Base-by-base conservation (phyloP, 2,888 invertebrate genomes). In the Exephanes ischioxanthus region DNA sequence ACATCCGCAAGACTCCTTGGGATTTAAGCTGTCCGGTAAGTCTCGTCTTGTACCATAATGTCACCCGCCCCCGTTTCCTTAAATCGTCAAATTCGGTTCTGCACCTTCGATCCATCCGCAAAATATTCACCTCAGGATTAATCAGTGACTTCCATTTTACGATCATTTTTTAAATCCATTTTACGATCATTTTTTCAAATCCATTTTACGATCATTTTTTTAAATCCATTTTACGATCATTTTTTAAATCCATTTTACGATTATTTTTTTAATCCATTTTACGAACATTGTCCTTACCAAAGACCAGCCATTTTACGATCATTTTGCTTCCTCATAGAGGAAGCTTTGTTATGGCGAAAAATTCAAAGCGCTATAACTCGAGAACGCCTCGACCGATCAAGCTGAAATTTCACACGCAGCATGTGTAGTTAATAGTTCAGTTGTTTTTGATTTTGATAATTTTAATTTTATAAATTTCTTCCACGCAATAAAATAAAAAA, bases 1-100 rank as follows among this genome's bases (percentile, higher is more conserved):
- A 82, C 94, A 94, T 83, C 97, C 97, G 68, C 97, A 97, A 77
- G 98, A 98, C 94, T 97, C 97, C 3, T 94, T 98, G 92, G 97
- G 97, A 89, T 98, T 98, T 94, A 98, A 98, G 95, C 95, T 98
- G 91, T 97, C 97, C 94, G 98, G 98, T 98, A 95, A 96, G 95
- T 94, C 82, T 83, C 67, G 70, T 86, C 72, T 80, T 80, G 16
- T 80, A 51, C 68, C 76, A 51, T 58, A 53, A 75, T 84, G 58
- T 75, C 61, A 71, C 77, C 48, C 73, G 51, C 5, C 26, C 61
- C 26, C 61, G 14, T 55, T 67, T 48, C 30, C 80, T 80, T 75
- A 48, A 83, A 70, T 26, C 77, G 48, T 81, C 67, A 77, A 48
- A 61, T 16, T 37, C 78, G 1, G 61, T 67, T 73, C n/a, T 30